phyloP scores from a whole-genome alignment of 2,888 invertebrate species.

The Drosophila monieri region DNA sequence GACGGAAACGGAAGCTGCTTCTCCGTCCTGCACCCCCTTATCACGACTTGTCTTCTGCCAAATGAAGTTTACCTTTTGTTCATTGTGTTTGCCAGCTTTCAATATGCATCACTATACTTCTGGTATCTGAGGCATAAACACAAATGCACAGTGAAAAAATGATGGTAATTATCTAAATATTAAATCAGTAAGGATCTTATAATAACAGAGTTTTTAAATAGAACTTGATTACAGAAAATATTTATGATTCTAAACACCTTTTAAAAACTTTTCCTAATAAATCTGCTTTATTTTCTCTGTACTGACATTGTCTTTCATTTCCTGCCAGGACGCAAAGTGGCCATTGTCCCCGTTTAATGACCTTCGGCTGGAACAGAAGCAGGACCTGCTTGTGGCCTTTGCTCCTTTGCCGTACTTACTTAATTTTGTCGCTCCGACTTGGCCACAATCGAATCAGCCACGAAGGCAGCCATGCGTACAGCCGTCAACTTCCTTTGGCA shows the following conservation, averaged over 20 bases:
- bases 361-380: conserved; percentile 18
- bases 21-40: conserved; percentile 20
- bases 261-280: background rate
- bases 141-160: conserved; percentile 2
- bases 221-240: too few relatives aligned
- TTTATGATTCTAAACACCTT: too few relatives aligned
- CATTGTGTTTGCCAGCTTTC: conserved; percentile 38
- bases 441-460: conserved; percentile 44
- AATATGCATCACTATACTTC: conserved; percentile 22
- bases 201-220: too few relatives aligned
- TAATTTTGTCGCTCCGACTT: conserved; percentile 41
- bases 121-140: conserved; percentile 32
- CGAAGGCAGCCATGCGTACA: conserved; percentile 30
- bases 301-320: conserved; percentile 11
- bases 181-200: background rate
- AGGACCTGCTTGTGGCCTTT: conserved; percentile 13
- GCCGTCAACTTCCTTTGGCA: conserved; percentile 44
- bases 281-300: conserved; percentile 1
- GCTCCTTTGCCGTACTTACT: conserved; percentile 38
- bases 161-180: too few relatives aligned
- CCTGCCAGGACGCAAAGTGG: conserved; percentile 26
- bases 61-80: conserved; percentile 52
- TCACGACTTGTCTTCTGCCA: conserved; percentile 35
- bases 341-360: conserved; percentile 50
- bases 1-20: conserved; percentile 67